phyloP scores from a whole-genome alignment of 2,113 vertebrate species.

The Dascyllus trimaculatus region DNA sequence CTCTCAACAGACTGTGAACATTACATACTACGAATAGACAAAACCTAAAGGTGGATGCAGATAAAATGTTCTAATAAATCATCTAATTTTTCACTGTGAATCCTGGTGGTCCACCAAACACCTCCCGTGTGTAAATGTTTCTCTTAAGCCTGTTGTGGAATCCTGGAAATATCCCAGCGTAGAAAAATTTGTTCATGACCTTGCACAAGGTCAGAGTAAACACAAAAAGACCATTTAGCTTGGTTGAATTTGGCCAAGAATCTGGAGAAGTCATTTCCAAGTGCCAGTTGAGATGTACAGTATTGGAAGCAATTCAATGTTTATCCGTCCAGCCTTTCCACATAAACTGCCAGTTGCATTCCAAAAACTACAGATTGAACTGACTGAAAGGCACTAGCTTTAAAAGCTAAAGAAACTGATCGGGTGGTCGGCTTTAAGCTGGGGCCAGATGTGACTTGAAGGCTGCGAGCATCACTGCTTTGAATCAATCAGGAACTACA shows the following conservation, averaged over 20 bases:
- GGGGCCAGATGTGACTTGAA: slow-evolving; percentile 45
- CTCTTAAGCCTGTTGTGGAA: slow-evolving; percentile 32
- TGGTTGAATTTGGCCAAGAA: slow-evolving; percentile 30
- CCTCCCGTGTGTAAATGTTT: slow-evolving; percentile 1
- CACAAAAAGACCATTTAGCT: slow-evolving; percentile 40
- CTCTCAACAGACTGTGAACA: slow-evolving; percentile 16
- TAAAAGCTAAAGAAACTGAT: slow-evolving; percentile 37
- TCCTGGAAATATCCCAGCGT: slow-evolving; percentile 34
- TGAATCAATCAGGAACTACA: slow-evolving; percentile 21
- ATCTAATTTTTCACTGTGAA: slow-evolving; percentile 16
- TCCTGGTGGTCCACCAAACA: slow-evolving; percentile 25
- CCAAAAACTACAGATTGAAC: slow-evolving; percentile 33
- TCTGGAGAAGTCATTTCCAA: background rate
- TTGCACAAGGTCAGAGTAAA: slow-evolving; percentile 35
- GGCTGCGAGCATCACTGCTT: slow-evolving; percentile 30
- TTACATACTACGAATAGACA: background rate
- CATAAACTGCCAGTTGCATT: slow-evolving; percentile 12
- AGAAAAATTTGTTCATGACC: slow-evolving; percentile 38
- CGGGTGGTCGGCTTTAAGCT: slow-evolving; percentile 31
- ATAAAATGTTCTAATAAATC: slow-evolving; percentile 30
- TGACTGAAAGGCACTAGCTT: slow-evolving; percentile 8
- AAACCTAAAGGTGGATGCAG: slow-evolving; percentile 1
- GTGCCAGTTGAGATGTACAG: background rate
- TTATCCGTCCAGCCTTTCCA: background rate
- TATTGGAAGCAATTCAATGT: slow-evolving; percentile 20